These are phyloP conservation scores for Antheraea assamensis DNA, from an alignment of 2,888 invertebrate genomes.

Conservation along the genomic window DNA sequence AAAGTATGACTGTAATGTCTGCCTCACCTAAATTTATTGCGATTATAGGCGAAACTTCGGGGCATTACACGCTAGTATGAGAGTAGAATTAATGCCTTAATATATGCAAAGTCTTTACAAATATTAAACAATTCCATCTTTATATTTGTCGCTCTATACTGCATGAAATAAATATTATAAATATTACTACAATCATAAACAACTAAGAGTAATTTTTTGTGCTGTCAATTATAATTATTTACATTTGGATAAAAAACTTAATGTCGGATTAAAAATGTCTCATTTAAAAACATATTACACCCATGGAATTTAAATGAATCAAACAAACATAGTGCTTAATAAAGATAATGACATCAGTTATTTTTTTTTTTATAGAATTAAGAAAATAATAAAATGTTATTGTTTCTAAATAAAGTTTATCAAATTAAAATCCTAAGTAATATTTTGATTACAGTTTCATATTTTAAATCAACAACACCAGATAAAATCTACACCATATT, in stretches of 20 bases:
- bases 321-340: too few relatives aligned
- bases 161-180: background rate
- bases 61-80: too few relatives aligned
- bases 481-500: constrained; percentile 9
- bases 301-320: background rate
- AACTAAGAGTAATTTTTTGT: background rate
- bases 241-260: background rate
- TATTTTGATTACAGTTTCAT: background rate
- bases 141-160: background rate
- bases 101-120: background rate
- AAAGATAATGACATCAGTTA: too few relatives aligned
- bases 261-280: background rate
- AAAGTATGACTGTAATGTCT: too few relatives aligned
- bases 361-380: background rate
- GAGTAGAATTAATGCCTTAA: background rate
- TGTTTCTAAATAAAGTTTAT: background rate
- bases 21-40: too few relatives aligned
- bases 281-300: background rate
- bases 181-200: background rate
- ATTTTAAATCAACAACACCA: background rate
- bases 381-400: too few relatives aligned
- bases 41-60: too few relatives aligned
- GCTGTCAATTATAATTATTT: background rate
- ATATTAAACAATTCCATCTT: background rate
- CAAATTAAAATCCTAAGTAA: background rate